Percentiles rank a stretch among this genome's conserved stretches.
Conservation (phyloP, 2,113 vertebrate genomes). For the Ahaetulla prasina region DNA sequence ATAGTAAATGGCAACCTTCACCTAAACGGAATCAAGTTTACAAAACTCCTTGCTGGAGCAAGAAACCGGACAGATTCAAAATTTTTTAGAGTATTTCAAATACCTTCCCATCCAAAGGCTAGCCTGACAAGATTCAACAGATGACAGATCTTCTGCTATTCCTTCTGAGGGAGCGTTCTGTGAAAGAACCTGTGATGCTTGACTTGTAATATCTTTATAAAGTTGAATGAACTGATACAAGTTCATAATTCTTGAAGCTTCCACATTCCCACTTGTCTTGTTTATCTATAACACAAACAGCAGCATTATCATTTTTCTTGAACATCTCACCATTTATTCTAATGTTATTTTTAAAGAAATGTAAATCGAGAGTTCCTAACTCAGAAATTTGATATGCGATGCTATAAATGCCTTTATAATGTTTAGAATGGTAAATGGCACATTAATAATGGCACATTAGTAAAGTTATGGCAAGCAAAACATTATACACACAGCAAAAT, state of each 20-base stretch:
- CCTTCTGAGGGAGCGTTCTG: constrained; percentile 70
- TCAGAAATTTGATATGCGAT: not conserved
- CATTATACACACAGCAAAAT: not conserved
- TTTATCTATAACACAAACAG: constrained; percentile 82
- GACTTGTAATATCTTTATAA: constrained; percentile 92
- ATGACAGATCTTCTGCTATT: constrained; percentile 69
- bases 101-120: constrained; percentile 98
- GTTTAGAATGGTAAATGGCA: not conserved
- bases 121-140: constrained; percentile 86
- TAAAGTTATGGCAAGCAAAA: not conserved
- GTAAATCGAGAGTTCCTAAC: not conserved
- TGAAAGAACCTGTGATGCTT: constrained; percentile 83
- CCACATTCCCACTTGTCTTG: constrained; percentile 86
- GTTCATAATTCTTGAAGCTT: constrained; percentile 95
- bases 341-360: not conserved
- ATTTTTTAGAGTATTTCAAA: constrained; percentile 8
- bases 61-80: constrained; percentile 4
- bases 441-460: not conserved
- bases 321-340: constrained; percentile 10
- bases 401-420: not conserved
- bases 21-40: not conserved
- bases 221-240: constrained; percentile 97
- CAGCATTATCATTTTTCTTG: constrained; percentile 23
- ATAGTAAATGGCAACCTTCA: not conserved
- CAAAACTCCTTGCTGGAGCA: not conserved